phyloP scores from a whole-genome alignment of 2,797 vertebrate genomes.

The Fringilla coelebs region DNA sequence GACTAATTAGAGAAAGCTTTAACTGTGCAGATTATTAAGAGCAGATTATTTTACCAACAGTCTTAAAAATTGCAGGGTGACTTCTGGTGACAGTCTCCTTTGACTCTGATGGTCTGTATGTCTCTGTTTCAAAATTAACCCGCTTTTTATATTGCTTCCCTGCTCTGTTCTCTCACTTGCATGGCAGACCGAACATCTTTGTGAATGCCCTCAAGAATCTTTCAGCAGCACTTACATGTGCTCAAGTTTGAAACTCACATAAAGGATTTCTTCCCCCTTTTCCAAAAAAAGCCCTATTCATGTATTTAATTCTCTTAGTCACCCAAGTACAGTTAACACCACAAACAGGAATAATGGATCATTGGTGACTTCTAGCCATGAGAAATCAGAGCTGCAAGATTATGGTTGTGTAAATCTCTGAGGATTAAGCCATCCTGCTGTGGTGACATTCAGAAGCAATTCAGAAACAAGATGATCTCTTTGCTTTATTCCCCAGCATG shows the following conservation, averaged over 20 bases:
- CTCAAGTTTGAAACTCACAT: not conserved
- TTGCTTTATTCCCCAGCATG: slow-evolving; percentile 13
- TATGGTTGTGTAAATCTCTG: not conserved
- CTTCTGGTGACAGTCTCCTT: not conserved
- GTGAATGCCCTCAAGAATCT: not conserved
- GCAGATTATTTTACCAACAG: not conserved
- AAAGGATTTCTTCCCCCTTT: not conserved
- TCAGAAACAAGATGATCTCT: not conserved
- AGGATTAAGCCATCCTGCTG: slow-evolving; percentile 10
- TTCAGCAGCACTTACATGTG: not conserved
- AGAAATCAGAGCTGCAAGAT: not conserved
- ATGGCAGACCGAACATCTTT: not conserved
- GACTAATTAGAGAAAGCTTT: slow-evolving; percentile 1
- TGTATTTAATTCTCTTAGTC: not conserved
- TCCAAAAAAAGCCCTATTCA: not conserved
- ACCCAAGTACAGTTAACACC: not conserved
- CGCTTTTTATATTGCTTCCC: not conserved
- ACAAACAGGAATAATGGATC: not conserved
- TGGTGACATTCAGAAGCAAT: slow-evolving; percentile 5
- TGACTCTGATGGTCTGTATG: not conserved
- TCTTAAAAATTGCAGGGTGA: not conserved
- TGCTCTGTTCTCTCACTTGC: not conserved
- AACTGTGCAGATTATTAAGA: not conserved
- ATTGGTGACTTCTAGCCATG: not conserved
- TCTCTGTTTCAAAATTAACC: not conserved